phyloP scores from a whole-genome alignment of 2,797 vertebrate genomes.

The Ispidina lecontei region DNA sequence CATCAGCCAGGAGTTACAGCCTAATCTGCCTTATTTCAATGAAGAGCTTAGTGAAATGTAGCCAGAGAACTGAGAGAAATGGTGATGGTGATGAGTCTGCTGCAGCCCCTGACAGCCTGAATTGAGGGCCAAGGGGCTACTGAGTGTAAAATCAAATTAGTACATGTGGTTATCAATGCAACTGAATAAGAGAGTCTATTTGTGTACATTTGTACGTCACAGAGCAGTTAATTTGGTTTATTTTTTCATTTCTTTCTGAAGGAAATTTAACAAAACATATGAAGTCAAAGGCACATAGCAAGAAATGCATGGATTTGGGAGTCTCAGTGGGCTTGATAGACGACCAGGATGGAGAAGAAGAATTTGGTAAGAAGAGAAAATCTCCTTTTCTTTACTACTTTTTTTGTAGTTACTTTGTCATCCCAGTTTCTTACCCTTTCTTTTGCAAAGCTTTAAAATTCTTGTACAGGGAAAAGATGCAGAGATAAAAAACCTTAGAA shows the following conservation, averaged over 20 bases:
- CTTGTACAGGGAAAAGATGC: background rate
- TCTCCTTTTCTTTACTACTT: background rate
- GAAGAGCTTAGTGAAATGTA: background rate
- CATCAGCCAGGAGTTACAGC: background rate
- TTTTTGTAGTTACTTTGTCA: background rate
- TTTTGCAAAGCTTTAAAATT: background rate
- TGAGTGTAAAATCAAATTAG: background rate
- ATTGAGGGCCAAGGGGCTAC: background rate
- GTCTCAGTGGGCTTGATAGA: conserved; percentile 89
- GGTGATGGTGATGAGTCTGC: background rate
- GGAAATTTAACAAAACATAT: conserved; percentile 99
- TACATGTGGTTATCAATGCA: background rate
- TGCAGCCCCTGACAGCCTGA: background rate
- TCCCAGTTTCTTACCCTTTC: background rate
- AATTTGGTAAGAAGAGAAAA: conserved; percentile 86
- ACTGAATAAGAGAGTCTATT: background rate
- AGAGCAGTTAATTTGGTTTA: background rate
- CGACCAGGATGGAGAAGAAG: conserved; percentile 95
- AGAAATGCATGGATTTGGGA: conserved; percentile 98
- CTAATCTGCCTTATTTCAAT: background rate
- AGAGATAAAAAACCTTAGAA: background rate
- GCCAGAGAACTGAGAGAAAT: background rate
- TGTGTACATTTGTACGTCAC: background rate
- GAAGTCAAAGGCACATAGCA: conserved; percentile 99
- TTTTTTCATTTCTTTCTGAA: conserved; percentile 72